Conservation (phyloP, 2,113 vertebrate species). For the Capreolus pygargus region DNA sequence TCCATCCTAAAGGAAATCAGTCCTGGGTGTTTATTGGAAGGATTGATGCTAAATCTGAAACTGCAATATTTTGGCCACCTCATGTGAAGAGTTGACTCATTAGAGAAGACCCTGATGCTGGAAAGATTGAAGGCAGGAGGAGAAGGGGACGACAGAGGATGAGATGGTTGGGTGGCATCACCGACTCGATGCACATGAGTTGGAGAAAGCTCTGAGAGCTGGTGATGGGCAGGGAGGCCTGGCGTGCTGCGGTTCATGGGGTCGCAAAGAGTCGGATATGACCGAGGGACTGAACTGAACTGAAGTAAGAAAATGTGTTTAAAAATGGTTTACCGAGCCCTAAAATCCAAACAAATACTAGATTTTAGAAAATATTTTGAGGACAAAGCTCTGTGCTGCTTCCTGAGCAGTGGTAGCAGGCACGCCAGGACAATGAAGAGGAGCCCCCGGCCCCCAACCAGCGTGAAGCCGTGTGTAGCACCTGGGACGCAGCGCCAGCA, state of each 20-base stretch:
- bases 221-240: neutral
- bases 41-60: neutral
- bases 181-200: neutral
- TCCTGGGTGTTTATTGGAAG: neutral
- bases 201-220: neutral
- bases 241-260: neutral
- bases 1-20: neutral
- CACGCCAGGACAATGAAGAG: neutral
- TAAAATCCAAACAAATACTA: neutral
- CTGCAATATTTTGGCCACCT: neutral
- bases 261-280: rapidly evolving
- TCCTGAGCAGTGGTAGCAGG: neutral
- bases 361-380: neutral
- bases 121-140: neutral
- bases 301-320: neutral
- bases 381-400: neutral
- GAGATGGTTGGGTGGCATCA: neutral
- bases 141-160: neutral
- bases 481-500: neutral
- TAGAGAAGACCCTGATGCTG: neutral
- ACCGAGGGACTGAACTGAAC: neutral
- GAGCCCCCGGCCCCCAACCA: neutral
- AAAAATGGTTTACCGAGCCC: neutral
- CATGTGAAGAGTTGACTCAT: neutral
- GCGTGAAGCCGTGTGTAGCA: rapidly evolving